Evolutionary conservation across 2,888 invertebrate genomes (phyloP), one percentile per base, ranked within the genome.

Genomic region (Osedax frankpressi): DNA sequence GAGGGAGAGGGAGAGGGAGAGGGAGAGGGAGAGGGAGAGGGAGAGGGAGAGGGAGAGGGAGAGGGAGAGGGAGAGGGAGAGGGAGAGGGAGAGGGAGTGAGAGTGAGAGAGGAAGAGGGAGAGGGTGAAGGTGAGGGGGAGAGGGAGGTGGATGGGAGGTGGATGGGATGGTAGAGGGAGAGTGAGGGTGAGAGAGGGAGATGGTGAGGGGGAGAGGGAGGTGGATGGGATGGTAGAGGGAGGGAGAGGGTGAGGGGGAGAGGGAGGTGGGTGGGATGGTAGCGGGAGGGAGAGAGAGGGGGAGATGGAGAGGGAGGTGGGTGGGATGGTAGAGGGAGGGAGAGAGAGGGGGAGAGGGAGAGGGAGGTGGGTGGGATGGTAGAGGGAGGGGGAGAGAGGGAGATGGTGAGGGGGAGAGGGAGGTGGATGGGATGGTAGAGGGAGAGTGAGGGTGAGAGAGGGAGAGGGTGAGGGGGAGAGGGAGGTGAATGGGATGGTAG

Each of bases 31-130:
- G 68, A 3, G 24, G 24, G 3, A 60, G 44, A 2, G 59, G 27
- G n/a, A 2, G 71, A 25, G 70, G 72, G 28, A 24, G 71, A 3
- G 30, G 62, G 1, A 25, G 70, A 28, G 30, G 71, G 25, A 2
- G 71, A 26, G 26, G 44, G 25, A n/a, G 70, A 24, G 25, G 44
- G 1, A 27, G 73, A 71, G 11, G 60, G 2, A 25, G 73, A 59
- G 25, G 73, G n/a, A 2, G 70, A 14, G 29, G 70, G 14, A n/a
- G 70, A 14, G 29, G 70, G 14, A n/a, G 70, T 70, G 29, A 29
- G 14, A n/a, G 70, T 28, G 29, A 29, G 14, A n/a, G 70, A 14
- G n/a, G 70, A 14, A 28, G 70, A 14, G n/a, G 70, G 14, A 28
- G 67, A 11, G n/a, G 67, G 6, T 11, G 67, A 11, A 26, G 67